Base-by-base conservation (phyloP, 2,888 invertebrate genomes). In the Sipha maydis region DNA sequence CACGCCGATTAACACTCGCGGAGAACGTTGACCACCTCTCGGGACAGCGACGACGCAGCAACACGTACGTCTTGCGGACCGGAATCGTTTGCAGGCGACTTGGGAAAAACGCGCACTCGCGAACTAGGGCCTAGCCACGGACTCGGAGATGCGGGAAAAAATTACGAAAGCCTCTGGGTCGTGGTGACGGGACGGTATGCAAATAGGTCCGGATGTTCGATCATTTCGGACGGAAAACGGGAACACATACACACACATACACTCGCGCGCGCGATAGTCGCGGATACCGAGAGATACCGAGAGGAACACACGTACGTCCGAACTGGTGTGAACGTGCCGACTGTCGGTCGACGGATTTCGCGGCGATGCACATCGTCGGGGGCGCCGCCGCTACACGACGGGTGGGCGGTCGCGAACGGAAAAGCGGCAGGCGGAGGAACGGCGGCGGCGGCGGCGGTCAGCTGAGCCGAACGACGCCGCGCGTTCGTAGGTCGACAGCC, bases 371-470 rank as follows among this genome's bases (percentile, higher is more conserved):
- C 77, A 31, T 84, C 86, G 79, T 85, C 61, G 78, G 73, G 69
- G 73, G 86, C 79, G 86, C 71, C 86, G 86, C 80, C 86, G 71
- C 31, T 25, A 61, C 86, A 31, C 73, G 80, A 88, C 86, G 86
- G 86, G 86, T 88, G 86, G 86, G 86, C 80, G 86, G 80, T 80
- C 80, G 67, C 67, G 85, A 77, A 67, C 85, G 77, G 85, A 77
- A 85, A 85, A 85, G 85, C 28, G 67, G 86, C 61, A 73, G 34
- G 86, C 28, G 48, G 73, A 56, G 73, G 80, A 73, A 25, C 41
- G 48, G 34, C 48, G 38, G 28, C 11, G 75, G 56, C 17, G 78
- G 67, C 8, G 67, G 8, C 38, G 69, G 61, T n/a, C 77, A 54
- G 48, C 54, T 78, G 76, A 21, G 76, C 76, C 41, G 34, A 54